Evolutionary conservation across 1,140 invertebrate species (phyloP), one percentile per base, ranked within the genome.

Genomic region (Eriocheir sinensis): DNA sequence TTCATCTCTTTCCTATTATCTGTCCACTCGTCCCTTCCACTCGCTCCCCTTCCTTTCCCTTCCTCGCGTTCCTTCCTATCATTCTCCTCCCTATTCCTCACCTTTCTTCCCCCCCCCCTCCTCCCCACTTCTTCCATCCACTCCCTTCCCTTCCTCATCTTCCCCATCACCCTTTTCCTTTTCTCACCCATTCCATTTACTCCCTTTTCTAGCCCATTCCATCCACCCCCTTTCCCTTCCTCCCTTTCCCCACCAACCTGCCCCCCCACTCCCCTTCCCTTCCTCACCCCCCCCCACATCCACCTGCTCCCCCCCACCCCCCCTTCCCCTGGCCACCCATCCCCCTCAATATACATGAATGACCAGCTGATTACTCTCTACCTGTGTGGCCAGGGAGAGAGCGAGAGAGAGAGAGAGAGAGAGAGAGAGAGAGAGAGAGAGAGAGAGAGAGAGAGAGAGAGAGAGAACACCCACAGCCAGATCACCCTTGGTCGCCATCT

Each of bases 351-450:
- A 72, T 12, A 72, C 60, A n/a, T 72, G 60, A 72, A 72, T 72
- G 60, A 72, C 60, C 60, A 27, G 27, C 21, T 72, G 60, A 72
- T 72, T n/a, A 72, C 48, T n/a, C 60, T 72, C 60, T 27, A 27
- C 60, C 60, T 72, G 60, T 72, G 60, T 72, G 60, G 60, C 60
- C 60, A 72, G 60, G 60, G 27, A 72, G 60, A n/a, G 27, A 72
- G 27, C 60, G n/a, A 72, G 60, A 72, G 21, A n/a, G n/a, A 72
- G 27, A 21, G n/a, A 72, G 60, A 72, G 21, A 72, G 60, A n/a
- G 27, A n/a, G n/a, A n/a, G n/a, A 72, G 27, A 21, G n/a, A 72
- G 60, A 72, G 21, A 72, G 60, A n/a, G 27, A n/a, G n/a, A n/a
- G n/a, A 72, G 27, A 21, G n/a, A 72, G 60, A 72, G 21, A n/a